Percentiles rank a stretch among this genome's conserved stretches.
These are phyloP conservation scores for Chlamydotis undulata DNA, from an alignment of 2,113 vertebrate species.

Conservation along the genomic window DNA sequence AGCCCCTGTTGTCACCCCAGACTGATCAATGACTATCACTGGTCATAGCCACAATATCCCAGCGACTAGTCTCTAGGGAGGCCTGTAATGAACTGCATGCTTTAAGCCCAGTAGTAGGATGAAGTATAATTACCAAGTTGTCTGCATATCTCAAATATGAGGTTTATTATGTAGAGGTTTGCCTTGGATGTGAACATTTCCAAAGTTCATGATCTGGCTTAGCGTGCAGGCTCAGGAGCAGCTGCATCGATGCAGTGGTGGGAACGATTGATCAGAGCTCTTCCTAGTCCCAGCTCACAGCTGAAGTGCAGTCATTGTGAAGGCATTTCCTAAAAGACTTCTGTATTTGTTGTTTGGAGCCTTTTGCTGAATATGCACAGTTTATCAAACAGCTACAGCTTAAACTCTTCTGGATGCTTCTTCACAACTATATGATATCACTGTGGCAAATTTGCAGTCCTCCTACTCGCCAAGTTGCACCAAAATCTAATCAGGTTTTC, in stretches of 20 bases:
- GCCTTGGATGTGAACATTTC: background rate
- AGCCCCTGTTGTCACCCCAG: background rate
- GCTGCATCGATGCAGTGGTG: accelerated
- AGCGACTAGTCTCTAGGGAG: background rate
- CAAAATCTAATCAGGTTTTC: background rate
- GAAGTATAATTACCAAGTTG: background rate
- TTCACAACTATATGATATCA: background rate
- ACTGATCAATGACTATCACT: background rate
- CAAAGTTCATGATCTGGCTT: background rate
- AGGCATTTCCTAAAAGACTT: background rate
- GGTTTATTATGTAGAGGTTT: background rate
- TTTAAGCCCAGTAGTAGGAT: background rate
- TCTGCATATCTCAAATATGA: background rate
- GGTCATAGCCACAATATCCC: background rate
- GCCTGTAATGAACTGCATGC: background rate
- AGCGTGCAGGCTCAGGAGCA: background rate
- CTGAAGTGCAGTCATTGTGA: background rate
- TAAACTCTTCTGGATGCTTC: background rate
- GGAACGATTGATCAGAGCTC: background rate
- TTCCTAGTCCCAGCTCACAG: background rate
- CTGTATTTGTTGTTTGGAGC: background rate
- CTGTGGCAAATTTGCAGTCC: background rate
- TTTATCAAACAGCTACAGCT: background rate
- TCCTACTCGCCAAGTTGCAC: background rate
- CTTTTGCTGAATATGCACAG: background rate